Evolutionary conservation across 2,113 vertebrate species (phyloP).

Genomic region (Lates calcarifer): DNA sequence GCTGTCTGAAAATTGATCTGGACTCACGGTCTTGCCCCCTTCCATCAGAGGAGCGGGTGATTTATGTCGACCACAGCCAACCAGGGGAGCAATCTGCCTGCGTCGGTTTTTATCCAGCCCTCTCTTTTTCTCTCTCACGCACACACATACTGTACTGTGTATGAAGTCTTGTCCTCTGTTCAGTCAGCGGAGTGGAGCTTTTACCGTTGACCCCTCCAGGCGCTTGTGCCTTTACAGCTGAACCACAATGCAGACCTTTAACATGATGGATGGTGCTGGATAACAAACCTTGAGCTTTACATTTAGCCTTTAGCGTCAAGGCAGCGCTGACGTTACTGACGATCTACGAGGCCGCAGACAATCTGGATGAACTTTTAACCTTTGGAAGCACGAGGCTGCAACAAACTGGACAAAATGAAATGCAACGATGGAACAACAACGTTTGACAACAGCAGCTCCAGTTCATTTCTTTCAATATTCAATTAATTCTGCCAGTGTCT

Average conservation of each 20-base stretch:
- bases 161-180: constrained; percentile 53
- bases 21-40: constrained; percentile 15
- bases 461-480: neutral
- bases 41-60: constrained; percentile 54
- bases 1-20: constrained; percentile 69
- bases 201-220: constrained; percentile 62
- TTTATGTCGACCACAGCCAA: constrained; percentile 67
- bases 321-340: constrained; percentile 36
- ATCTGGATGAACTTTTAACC: constrained; percentile 18
- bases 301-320: constrained; percentile 40
- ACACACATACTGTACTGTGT: constrained; percentile 23
- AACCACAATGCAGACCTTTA: constrained; percentile 62
- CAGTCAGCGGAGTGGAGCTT: constrained; percentile 70
- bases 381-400: constrained; percentile 15
- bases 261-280: constrained; percentile 67
- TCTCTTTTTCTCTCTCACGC: constrained; percentile 9
- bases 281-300: constrained; percentile 37
- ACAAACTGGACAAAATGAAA: neutral
- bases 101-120: constrained; percentile 53
- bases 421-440: neutral
- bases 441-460: constrained; percentile 6
- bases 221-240: constrained; percentile 46
- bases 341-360: constrained; percentile 1
- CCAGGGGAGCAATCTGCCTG: constrained; percentile 64
- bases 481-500: neutral